Base-by-base conservation (phyloP, 2,797 vertebrate genomes). In the Hemibagrus guttatus region DNA sequence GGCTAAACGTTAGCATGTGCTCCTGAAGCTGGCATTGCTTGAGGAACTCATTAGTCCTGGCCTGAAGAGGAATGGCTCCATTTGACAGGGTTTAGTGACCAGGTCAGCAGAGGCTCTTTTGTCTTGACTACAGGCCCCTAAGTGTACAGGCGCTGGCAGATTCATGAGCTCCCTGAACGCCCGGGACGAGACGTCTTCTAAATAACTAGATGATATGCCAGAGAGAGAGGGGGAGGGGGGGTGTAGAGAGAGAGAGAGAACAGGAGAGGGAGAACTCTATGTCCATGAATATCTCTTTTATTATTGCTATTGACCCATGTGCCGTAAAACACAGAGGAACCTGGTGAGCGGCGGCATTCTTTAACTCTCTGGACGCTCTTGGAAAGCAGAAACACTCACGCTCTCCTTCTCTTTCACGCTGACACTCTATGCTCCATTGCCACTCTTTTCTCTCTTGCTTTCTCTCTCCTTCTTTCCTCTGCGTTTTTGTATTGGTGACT, bases 251-350 rank as follows among this genome's bases (percentile, higher is more conserved):
- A 86, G 83, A 87, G 58, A 90, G 71, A 49, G 42, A 26, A 88
- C 79, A 28, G 39, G 46, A 87, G 84, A 71, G 69, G 49, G 85
- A 81, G 74, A 71, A 64, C 88, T 87, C 89, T 85, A 89, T 82
- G 54, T 88, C 69, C 92, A 93, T 95, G 93, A 95, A 95, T 94
- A 95, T 95, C 93, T 94, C 93, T 94, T 94, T 94, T 94, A 94
- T 94, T 93, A 94, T 93, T 92, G 89, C 89, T 94, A 94, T 94
- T 94, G 95, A 95, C 92, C 93, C 91, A 84, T 91, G 87, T 64
- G 80, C 92, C 89, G 89, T 93, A 93, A 93, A 95, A 91, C 93
- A 91, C 89, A 69, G 90, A 90, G 86, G 89, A 88, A 89, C 90
- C 87, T 64, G 80, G 56, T 81, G 76, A 82, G 80, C 59, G 3